A percentile compares a stretch with the other conserved stretches of the same genome.
Evolutionary conservation across 2,113 vertebrate species (phyloP).

Genomic region (Osmerus eperlanus): DNA sequence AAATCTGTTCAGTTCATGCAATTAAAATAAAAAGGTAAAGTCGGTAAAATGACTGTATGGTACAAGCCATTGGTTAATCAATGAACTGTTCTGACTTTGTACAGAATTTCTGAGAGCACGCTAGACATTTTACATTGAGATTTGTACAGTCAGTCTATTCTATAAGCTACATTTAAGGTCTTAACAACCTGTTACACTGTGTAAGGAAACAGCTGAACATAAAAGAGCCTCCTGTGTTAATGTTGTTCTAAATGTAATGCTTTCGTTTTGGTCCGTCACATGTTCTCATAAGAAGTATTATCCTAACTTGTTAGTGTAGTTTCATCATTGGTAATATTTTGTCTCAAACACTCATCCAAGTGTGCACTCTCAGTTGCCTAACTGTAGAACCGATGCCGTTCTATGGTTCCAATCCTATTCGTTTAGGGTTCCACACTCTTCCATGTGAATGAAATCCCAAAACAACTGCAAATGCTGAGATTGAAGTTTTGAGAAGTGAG

Average conservation of each 20-base stretch:
- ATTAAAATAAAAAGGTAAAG: neutral
- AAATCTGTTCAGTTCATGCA: neutral
- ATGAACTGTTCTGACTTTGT: conserved; percentile 9
- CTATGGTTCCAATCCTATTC: neutral
- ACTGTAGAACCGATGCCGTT: conserved; percentile 16
- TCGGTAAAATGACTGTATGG: neutral
- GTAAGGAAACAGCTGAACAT: conserved; percentile 48
- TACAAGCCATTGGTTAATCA: conserved; percentile 9
- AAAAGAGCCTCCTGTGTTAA: conserved; percentile 37
- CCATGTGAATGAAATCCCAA: conserved; percentile 5
- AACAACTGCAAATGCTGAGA: conserved; percentile 17
- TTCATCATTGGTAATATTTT: conserved; percentile 39
- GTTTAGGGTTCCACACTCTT: neutral
- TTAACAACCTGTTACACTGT: conserved; percentile 55
- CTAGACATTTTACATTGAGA: conserved; percentile 19
- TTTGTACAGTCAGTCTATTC: conserved; percentile 46
- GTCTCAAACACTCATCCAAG: conserved; percentile 22
- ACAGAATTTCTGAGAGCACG: conserved; percentile 2
- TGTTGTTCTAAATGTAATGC: conserved; percentile 44
- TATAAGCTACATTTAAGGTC: conserved; percentile 49
- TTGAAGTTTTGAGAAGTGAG: conserved; percentile 5
- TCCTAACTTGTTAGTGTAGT: conserved; percentile 44
- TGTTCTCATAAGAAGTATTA: conserved; percentile 18
- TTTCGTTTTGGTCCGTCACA: conserved; percentile 39
- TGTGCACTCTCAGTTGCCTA: conserved; percentile 17